Conservation (phyloP, 2,113 vertebrate species). For the Clarias magur region DNA sequence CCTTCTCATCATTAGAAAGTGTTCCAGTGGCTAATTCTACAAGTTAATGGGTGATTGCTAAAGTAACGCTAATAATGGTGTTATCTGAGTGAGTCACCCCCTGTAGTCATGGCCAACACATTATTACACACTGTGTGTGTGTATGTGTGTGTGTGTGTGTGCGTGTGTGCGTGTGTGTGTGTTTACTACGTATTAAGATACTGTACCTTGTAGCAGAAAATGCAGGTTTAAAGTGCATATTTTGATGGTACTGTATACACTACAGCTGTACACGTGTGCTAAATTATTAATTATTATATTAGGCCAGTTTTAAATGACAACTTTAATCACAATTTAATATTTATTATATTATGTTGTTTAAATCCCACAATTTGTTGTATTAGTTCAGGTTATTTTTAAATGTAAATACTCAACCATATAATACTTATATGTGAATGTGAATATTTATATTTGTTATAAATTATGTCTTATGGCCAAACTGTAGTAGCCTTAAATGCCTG, state of each 20-base stretch:
- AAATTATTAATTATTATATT: too few species aligned
- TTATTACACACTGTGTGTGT: not conserved
- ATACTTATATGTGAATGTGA: too few species aligned
- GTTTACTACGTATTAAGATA: not conserved
- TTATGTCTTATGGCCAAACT: too few species aligned
- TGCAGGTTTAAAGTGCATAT: not conserved
- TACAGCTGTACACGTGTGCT: not conserved
- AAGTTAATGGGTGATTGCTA: conserved; percentile 56
- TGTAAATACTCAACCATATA: too few species aligned
- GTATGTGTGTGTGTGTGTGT: not conserved
- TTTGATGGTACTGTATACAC: not conserved
- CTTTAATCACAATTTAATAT: too few species aligned
- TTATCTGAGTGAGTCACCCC: conserved; percentile 25
- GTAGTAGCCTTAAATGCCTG: too few species aligned
- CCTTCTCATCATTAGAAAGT: not conserved
- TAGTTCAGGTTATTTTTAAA: too few species aligned
- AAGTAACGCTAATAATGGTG: conserved; percentile 51
- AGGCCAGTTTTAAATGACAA: too few species aligned
- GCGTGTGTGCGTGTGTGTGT: too few species aligned
- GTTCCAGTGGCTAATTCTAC: conserved; percentile 25
- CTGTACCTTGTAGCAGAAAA: not conserved
- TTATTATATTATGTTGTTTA: too few species aligned
- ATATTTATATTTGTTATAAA: too few species aligned
- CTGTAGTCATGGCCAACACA: conserved; percentile 1
- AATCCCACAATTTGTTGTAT: too few species aligned